These are phyloP conservation scores for Drosophila cognata DNA, from an alignment of 2,888 invertebrate species.

Conservation along the genomic window DNA sequence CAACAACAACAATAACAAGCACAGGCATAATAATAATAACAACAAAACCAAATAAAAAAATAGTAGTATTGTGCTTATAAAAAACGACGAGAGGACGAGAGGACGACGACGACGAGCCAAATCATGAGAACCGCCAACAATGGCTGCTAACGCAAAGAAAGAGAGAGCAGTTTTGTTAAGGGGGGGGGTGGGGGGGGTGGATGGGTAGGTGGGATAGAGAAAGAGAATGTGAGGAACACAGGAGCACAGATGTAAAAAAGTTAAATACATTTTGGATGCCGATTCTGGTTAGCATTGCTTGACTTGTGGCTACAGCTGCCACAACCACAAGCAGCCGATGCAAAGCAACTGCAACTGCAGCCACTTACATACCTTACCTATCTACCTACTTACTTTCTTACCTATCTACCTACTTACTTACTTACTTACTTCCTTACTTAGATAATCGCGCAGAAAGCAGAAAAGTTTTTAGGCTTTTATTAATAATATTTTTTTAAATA, in stretches of 20 bases:
- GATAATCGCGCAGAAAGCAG: neutral
- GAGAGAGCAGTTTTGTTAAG: neutral
- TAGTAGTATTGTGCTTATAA: conserved; percentile 71
- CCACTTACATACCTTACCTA: neutral
- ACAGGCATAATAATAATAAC: conserved; percentile 49
- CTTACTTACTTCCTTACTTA: neutral
- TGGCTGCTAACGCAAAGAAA: conserved; percentile 3
- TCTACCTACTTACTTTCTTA: neutral
- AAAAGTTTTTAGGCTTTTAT: neutral
- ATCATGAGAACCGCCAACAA: conserved; percentile 35
- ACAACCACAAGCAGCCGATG: neutral
- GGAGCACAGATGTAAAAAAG: conserved; percentile 31
- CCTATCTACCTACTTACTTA: too few species aligned
- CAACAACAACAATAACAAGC: conserved; percentile 46
- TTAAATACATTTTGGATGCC: conserved; percentile 61
- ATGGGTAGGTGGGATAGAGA: neutral
- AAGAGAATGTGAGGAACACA: conserved; percentile 2
- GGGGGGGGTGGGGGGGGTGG: neutral
- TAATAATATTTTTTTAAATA: neutral
- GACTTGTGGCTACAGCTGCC: neutral
- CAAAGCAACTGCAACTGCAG: conserved; percentile 12
- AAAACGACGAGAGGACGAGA: conserved; percentile 23
- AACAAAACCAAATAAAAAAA: conserved; percentile 69
- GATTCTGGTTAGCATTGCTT: neutral
- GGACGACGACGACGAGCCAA: conserved; percentile 15